Evolutionary conservation across 2,113 vertebrate species (phyloP).

Genomic region (Limnothrissa miodon): DNA sequence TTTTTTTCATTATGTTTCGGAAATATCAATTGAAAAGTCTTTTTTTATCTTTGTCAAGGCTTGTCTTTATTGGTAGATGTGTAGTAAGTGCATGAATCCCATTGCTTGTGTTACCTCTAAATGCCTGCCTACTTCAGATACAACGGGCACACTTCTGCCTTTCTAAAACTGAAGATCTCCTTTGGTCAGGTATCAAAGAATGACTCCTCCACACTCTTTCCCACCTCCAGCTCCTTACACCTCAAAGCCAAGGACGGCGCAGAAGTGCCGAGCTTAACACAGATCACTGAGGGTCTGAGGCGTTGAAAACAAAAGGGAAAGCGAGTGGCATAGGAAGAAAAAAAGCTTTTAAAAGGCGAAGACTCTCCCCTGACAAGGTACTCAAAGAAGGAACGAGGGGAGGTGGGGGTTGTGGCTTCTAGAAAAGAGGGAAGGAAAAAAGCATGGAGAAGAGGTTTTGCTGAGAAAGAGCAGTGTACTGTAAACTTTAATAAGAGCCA

Average conservation of each 20-base stretch:
- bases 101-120: not conserved
- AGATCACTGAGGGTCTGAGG: not conserved
- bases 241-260: not conserved
- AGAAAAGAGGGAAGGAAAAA: not conserved
- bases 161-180: slow-evolving; percentile 8
- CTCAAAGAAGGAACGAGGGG: not conserved
- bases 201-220: not conserved
- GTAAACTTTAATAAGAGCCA: not conserved
- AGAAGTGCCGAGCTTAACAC: not conserved
- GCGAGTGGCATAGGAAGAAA: not conserved
- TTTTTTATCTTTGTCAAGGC: not conserved
- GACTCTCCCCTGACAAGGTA: slow-evolving; percentile 7
- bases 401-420: not conserved
- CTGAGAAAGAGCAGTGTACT: slow-evolving; percentile 14
- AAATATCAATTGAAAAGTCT: not conserved
- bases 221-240: not conserved
- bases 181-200: slow-evolving; percentile 12
- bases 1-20: not conserved
- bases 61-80: not conserved
- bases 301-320: not conserved
- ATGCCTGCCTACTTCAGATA: not conserved
- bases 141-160: slow-evolving; percentile 3
- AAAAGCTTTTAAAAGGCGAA: not conserved
- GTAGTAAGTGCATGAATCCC: not conserved
- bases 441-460: not conserved